phyloP scores from a whole-genome alignment of 2,113 vertebrate genomes.

The Patagioenas fasciata region DNA sequence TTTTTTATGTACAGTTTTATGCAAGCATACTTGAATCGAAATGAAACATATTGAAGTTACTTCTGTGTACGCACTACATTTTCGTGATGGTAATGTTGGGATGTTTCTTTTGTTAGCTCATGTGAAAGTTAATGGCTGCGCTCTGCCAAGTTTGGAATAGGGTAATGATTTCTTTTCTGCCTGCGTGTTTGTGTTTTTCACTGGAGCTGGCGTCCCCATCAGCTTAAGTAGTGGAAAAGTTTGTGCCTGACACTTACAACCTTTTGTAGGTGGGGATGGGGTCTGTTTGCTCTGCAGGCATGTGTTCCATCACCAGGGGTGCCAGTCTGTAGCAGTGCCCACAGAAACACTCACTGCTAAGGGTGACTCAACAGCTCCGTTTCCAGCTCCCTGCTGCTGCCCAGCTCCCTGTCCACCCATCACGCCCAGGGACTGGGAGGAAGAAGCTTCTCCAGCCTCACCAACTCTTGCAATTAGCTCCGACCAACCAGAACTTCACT shows the following conservation, averaged over 20 bases:
- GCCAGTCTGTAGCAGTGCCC: background rate
- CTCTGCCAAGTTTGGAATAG: constrained; percentile 62
- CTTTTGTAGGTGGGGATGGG: background rate
- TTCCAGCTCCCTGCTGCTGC: background rate
- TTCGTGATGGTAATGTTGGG: constrained; percentile 43
- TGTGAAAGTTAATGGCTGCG: constrained; percentile 61
- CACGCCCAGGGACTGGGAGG: background rate
- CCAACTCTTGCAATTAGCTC: background rate
- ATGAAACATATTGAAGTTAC: constrained; percentile 58
- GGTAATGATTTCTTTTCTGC: constrained; percentile 53
- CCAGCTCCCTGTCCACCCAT: background rate
- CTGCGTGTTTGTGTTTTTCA: constrained; percentile 53
- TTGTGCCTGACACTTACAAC: constrained; percentile 31
- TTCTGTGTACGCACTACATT: constrained; percentile 41
- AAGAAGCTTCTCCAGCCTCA: background rate
- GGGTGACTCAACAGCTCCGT: background rate
- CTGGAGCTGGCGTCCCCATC: constrained; percentile 45
- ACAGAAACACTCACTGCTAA: background rate
- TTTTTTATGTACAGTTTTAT: constrained; percentile 64
- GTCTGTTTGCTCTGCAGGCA: constrained; percentile 1
- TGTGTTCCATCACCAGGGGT: background rate
- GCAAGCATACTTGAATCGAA: constrained; percentile 67
- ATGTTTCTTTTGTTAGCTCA: constrained; percentile 74
- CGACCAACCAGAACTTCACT: background rate
- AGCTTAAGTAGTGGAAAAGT: constrained; percentile 62